phyloP scores from a whole-genome alignment of 2,888 invertebrate species.

The Megaustenia siamemsis region DNA sequence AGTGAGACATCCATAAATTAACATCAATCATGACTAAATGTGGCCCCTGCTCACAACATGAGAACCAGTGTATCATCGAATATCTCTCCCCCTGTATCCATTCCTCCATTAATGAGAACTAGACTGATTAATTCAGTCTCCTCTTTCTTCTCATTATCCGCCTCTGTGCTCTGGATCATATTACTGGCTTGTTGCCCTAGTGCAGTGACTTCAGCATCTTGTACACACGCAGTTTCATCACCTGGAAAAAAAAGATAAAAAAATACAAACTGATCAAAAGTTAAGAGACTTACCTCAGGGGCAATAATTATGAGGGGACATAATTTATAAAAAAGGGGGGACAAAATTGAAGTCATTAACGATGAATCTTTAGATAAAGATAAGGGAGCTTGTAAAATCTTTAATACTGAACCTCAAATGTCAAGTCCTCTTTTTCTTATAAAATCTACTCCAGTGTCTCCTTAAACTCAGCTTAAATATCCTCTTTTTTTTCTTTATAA shows the following conservation, averaged over 20 bases:
- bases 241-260: not conserved
- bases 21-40: not conserved
- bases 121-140: slow-evolving; percentile 64
- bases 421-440: too few species aligned
- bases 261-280: too few species aligned
- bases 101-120: slow-evolving; percentile 77
- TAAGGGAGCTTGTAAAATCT: too few species aligned
- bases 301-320: too few species aligned
- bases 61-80: slow-evolving; percentile 78
- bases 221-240: not conserved
- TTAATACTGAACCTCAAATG: too few species aligned
- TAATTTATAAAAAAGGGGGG: too few species aligned
- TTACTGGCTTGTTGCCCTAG: slow-evolving; percentile 16
- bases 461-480: too few species aligned
- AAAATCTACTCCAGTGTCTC: too few species aligned
- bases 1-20: not conserved
- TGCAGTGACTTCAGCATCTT: not conserved
- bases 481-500: too few species aligned
- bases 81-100: slow-evolving; percentile 80
- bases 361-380: too few species aligned
- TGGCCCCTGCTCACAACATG: slow-evolving; percentile 6
- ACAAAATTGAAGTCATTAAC: too few species aligned
- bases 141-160: slow-evolving; percentile 59
- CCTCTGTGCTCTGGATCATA: slow-evolving; percentile 26
- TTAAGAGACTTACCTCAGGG: too few species aligned